Conservation (phyloP, 2,113 vertebrate species). For the Addax nasomaculatus region DNA sequence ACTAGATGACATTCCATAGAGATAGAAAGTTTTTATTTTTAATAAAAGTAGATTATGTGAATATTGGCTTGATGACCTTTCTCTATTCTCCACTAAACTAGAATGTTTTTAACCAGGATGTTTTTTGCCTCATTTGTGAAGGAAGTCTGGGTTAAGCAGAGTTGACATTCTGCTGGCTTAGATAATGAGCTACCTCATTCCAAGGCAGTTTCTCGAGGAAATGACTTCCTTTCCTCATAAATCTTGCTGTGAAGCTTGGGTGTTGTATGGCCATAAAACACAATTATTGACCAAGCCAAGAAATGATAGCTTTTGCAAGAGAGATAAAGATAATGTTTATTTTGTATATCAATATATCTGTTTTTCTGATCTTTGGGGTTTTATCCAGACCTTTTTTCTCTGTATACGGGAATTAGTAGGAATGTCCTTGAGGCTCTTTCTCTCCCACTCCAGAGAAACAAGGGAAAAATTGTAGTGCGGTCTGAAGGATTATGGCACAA, state of each 20-base stretch:
- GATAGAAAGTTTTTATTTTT: conserved; percentile 11
- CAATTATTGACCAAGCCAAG: conserved; percentile 40
- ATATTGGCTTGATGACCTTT: conserved; percentile 54
- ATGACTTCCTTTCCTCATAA: conserved; percentile 62
- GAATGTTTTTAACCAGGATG: conserved; percentile 59
- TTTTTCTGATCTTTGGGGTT: neutral
- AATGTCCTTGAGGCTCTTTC: neutral
- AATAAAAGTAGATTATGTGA: conserved; percentile 47
- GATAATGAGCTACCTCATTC: conserved; percentile 67
- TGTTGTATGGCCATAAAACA: conserved; percentile 29
- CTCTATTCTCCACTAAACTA: conserved; percentile 47
- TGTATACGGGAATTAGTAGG: neutral
- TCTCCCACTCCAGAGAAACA: neutral
- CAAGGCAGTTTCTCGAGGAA: conserved; percentile 53
- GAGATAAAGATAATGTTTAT: conserved; percentile 1
- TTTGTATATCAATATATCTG: neutral
- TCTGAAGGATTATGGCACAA: neutral
- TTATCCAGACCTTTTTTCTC: neutral
- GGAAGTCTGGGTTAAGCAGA: conserved; percentile 69
- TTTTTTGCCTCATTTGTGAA: conserved; percentile 54
- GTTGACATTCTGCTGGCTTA: conserved; percentile 69
- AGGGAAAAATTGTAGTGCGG: neutral
- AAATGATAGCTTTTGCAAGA: conserved; percentile 19
- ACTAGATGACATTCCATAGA: neutral
- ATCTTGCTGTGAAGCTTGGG: conserved; percentile 50